Base-by-base conservation (phyloP, 2,888 invertebrate species). In the Dilophus febrilis region DNA sequence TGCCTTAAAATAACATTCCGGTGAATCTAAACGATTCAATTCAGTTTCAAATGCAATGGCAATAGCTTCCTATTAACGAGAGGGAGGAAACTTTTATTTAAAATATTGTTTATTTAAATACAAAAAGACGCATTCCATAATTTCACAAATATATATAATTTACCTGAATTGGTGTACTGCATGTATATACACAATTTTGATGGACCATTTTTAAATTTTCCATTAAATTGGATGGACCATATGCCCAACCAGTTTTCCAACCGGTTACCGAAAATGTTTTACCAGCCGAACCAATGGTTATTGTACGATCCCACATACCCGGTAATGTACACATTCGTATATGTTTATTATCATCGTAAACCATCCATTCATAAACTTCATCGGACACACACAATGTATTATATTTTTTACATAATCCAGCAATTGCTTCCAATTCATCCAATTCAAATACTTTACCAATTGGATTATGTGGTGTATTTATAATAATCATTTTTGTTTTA, bases 381-480 rank as follows among this genome's bases (percentile, higher is more conserved):
- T 98, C 98, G 1, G 92, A 80, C 16, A 98, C 64, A 42, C 91
- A 92, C 8, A 98, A 64, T 4, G 85, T 82, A 57, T 98, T 81
- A 71, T 88, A 81, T 54, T 94, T 87, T 56, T 82, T 83, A 58
- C 94, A 95, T 42, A 98, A 64, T 47, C 80, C 69, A 0, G 92
- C 92, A 48, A 98, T 84, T 46, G 72, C 55, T 49, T 74, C 66
- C 46, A 88, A 56, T 58, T 90, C 88, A 2, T 72, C 60, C 2
- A 26, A 27, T 6, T 51, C 49, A 26, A 61, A 62, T 4, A 92
- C 85, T 65, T 98, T 98, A 34, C 98, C 98, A 1, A 91, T 61
- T 0, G 98, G 98, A 64, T 99, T 99, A 61, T 98, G 87, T 0
- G 98, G 98, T 1, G 94, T 95, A 63, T 97, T 98, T n/a, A 97